Conservation (phyloP, 2,797 vertebrate genomes). For the Lacerta viridis region DNA sequence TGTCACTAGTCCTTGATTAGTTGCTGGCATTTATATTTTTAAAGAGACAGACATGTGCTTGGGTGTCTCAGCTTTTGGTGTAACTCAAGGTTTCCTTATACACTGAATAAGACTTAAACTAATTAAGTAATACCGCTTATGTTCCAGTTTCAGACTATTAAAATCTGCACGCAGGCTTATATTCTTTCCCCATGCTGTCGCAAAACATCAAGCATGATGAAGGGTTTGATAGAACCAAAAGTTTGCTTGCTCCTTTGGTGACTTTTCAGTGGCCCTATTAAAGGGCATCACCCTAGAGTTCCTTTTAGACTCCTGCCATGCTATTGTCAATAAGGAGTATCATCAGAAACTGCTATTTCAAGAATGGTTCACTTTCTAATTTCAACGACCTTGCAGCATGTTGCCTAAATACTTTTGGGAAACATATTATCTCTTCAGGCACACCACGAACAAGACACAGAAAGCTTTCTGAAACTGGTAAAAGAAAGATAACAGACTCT, state of each 20-base stretch:
- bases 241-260: not conserved
- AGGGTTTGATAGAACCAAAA: not conserved
- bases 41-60: not conserved
- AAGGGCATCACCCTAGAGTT: not conserved
- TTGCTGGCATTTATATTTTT: not conserved
- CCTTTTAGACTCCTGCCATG: not conserved
- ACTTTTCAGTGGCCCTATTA: not conserved
- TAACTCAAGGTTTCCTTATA: not conserved
- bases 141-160: not conserved
- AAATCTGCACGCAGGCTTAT: not conserved
- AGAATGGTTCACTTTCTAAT: not conserved
- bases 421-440: constrained; percentile 31
- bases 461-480: not conserved
- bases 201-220: not conserved
- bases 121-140: not conserved
- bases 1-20: no score
- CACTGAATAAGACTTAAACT: not conserved
- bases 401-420: constrained; percentile 24
- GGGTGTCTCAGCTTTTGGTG: not conserved
- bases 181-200: not conserved
- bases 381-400: not conserved
- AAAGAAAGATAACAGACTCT: constrained; percentile 23
- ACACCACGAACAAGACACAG: not conserved
- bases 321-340: no score
- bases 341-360: not conserved